Base-by-base conservation (phyloP, 2,888 invertebrate genomes). In the Noctuana brunneofusca region DNA sequence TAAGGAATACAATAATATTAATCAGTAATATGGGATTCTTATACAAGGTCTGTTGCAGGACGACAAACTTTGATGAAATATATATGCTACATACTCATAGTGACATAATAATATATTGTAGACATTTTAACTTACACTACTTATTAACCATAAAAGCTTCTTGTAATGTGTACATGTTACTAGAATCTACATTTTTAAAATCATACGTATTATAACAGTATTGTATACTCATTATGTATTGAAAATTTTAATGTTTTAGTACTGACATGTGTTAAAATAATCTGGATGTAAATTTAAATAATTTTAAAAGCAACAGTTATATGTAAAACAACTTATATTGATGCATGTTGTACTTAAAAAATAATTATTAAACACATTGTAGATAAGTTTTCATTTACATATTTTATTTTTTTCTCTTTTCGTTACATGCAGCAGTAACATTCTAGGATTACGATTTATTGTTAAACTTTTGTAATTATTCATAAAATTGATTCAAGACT, bases 401-500 rank as follows among this genome's bases (percentile, higher is more conserved):
- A 46, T 24, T 49, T 48, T 24, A 14, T 58, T 24, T 11, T 35
- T 54, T 48, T 60, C 11, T 12, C n/a, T 48, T 48, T 57, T 50
- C 41, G 54, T 63, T 67, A 60, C 59, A 46, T 64, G 46, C 43
- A 18, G 16, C 16, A 43, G 48, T 41, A 48, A 65, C 58, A 58
- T 63, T 58, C 65, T 65, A 69, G 67, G 70, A 48, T 68, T 64
- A 65, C 69, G 69, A 69, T 66, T 70, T 71, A 66, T 70, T 71
- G 67, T 71, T 71, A 71, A 65, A 70, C 67, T 68, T 66, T 66
- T 71, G 70, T 68, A 65, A 69, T 68, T 68, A 70, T 55, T 69
- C 68, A 65, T 71, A 73, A 75, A 79, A 79, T 81, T 81, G 68
- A 83, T 86, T 81, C 75, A 82, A 80, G 73, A 81, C 86, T 87